Percentiles rank a stretch among this genome's conserved stretches.
Conservation (phyloP, 2,888 invertebrate species). For the Ferdinandea cuprea region DNA sequence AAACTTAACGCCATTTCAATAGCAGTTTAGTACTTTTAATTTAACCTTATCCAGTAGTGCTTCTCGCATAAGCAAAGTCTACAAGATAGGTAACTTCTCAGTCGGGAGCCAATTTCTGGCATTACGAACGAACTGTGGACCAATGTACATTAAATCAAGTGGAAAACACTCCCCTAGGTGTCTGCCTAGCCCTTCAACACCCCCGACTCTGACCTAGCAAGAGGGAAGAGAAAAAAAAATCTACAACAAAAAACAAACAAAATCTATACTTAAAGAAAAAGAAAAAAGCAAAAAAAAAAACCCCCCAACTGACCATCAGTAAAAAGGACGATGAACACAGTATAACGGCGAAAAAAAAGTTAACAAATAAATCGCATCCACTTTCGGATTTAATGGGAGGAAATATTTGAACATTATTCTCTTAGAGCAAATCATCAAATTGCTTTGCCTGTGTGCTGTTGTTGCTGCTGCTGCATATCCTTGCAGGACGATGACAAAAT, state of each 20-base stretch:
- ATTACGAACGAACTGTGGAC: conserved; percentile 26
- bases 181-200: conserved; percentile 43
- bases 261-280: conserved; percentile 31
- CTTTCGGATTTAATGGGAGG: conserved; percentile 68
- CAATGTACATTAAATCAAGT: conserved; percentile 63
- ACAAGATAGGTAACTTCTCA: conserved; percentile 10
- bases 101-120: conserved; percentile 22
- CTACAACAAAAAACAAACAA: conserved; percentile 22
- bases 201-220: background rate
- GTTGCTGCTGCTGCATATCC: too few relatives aligned
- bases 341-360: conserved; percentile 8
- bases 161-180: conserved; percentile 64
- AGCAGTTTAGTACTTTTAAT: conserved; percentile 46
- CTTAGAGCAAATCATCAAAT: conserved; percentile 65
- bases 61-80: background rate
- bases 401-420: conserved; percentile 70
- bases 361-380: conserved; percentile 67
- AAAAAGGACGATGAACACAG: conserved; percentile 19
- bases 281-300: background rate
- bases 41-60: conserved; percentile 4
- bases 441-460: conserved; percentile 31
- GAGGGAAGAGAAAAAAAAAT: conserved; percentile 2
- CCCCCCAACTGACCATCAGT: conserved; percentile 7
- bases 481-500: conserved; percentile 34
- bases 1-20: conserved; percentile 61